phyloP scores from a whole-genome alignment of 2,888 invertebrate species.

The Parnassius orleans region DNA sequence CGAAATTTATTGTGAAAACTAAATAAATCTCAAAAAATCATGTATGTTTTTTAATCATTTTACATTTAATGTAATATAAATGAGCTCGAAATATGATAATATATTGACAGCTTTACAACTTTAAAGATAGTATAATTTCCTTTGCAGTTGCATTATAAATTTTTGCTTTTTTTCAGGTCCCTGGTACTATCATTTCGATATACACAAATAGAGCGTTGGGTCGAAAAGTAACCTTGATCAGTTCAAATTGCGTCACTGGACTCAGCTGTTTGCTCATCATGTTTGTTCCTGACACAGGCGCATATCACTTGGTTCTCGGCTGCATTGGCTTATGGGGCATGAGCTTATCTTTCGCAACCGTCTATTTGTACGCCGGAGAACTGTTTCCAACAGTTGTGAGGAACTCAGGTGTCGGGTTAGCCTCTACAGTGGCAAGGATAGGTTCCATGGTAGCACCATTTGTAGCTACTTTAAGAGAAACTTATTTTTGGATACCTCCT shows the following conservation, averaged over 20 bases:
- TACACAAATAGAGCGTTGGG: constrained; percentile 85
- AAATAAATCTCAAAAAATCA: no score
- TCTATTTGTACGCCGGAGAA: constrained; percentile 93
- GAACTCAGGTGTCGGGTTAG: constrained; percentile 91
- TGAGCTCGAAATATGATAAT: no score
- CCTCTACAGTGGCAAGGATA: constrained; percentile 91
- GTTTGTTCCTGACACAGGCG: constrained; percentile 71
- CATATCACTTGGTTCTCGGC: constrained; percentile 82
- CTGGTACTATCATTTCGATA: constrained; percentile 83
- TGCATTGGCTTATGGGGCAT: constrained; percentile 90
- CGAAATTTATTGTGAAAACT: no score
- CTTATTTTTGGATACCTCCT: constrained; percentile 84
- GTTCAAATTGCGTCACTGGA: constrained; percentile 84
- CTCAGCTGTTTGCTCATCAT: constrained; percentile 84
- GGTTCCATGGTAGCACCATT: constrained; percentile 94
- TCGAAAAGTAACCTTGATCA: constrained; percentile 83
- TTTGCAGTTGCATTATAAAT: no score
- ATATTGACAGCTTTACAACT: no score
- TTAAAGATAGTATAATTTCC: no score
- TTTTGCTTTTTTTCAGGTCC: constrained; percentile 57
- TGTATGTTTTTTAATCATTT: no score
- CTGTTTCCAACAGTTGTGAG: constrained; percentile 94
- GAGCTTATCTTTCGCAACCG: constrained; percentile 91
- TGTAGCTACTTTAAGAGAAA: constrained; percentile 83
- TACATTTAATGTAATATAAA: no score